Conservation (phyloP, 2,113 vertebrate genomes). For the Chaetodon trifascialis region DNA sequence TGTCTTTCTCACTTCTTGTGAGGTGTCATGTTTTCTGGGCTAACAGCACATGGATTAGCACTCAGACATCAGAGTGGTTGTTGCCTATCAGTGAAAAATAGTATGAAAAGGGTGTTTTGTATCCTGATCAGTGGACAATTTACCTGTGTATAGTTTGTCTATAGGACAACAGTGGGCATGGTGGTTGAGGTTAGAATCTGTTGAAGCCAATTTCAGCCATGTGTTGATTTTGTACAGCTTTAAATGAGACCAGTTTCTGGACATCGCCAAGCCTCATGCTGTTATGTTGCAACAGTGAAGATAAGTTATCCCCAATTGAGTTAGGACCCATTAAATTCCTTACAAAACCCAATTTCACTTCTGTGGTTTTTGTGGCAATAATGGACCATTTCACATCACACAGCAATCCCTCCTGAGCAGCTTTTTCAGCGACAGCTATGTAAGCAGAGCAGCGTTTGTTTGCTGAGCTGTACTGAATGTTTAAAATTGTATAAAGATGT, state of each 20-base stretch:
- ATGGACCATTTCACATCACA: conserved; percentile 27
- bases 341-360: conserved; percentile 39
- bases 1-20: background rate
- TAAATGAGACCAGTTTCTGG: conserved; percentile 26
- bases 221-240: conserved; percentile 15
- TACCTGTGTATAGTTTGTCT: background rate
- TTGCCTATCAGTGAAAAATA: background rate
- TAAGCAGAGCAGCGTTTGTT: conserved; percentile 30
- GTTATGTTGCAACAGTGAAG: conserved; percentile 30
- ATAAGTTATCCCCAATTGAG: conserved; percentile 29
- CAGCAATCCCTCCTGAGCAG: conserved; percentile 2
- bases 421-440: conserved; percentile 21
- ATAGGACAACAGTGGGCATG: background rate
- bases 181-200: background rate
- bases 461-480: conserved; percentile 14
- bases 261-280: conserved; percentile 18
- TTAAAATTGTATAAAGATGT: conserved; percentile 20
- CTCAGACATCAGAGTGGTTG: background rate
- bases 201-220: conserved; percentile 9
- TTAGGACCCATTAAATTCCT: conserved; percentile 41
- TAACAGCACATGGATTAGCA: background rate
- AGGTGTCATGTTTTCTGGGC: background rate
- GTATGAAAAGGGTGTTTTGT: background rate
- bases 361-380: conserved; percentile 33
- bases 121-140: background rate